Evolutionary conservation across 2,888 invertebrate species (phyloP), one percentile per base, ranked within the genome.

Genomic region (Petrolisthes manimaculis): DNA sequence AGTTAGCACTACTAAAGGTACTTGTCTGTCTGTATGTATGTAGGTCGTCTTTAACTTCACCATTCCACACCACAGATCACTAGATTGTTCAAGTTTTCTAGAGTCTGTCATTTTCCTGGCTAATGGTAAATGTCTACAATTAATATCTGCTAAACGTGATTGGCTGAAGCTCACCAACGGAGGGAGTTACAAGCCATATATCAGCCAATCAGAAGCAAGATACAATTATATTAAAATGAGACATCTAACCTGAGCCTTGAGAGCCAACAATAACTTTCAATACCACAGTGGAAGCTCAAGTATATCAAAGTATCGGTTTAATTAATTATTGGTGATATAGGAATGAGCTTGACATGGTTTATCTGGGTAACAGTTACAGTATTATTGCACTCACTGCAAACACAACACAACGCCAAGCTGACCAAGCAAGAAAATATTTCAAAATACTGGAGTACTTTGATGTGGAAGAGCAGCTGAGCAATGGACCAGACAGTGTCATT

Each of bases 241-340:
- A 37, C 0, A 37, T 37, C 37, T 37, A 37, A 1, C 37, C 37
- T 37, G 37, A 37, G 37, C 37, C 37, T 37, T 37, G 37, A 2
- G 37, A 37, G 37, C 54, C 69, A 85, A 85, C 85, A 85, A 37
- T 61, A 77, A 75, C 85, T 88, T 83, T 88, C 88, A 88, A 88
- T 88, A 88, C 88, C 84, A 88, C 81, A 83, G 55, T 88, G 88
- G 88, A 88, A 88, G 88, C 88, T 88, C 88, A 84, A 79, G 84
- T 81, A 78, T 80, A 84, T 88, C 81, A 84, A 88, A 75, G 69
- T 77, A 67, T 86, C 82, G 37, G 61, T 18, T 18, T 53, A 82
- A 86, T 67, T 54, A 77, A 21, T 69, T 53, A 82, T 67, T 53
- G 37, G 37, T 37, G 37, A 37, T 37, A 37, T 61, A 61, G 18